Percentiles rank a stretch among this genome's conserved stretches.
phyloP scores from a whole-genome alignment of 2,888 invertebrate species.

The Apotomis capreana region DNA sequence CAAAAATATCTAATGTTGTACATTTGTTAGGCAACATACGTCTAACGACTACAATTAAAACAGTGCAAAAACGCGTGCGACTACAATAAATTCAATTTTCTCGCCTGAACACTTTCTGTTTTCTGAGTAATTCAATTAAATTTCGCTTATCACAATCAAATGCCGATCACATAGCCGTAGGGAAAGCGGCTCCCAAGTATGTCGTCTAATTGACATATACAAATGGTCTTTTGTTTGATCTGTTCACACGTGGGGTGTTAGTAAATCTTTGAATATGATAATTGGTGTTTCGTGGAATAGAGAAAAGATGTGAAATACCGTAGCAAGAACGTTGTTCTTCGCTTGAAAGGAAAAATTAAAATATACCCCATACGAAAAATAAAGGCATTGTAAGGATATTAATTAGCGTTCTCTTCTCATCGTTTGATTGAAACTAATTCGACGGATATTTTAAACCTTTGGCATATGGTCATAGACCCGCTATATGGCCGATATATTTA shows the following conservation, averaged over 20 bases:
- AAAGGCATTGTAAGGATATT: too few species aligned
- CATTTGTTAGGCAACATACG: not conserved
- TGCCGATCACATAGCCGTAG: constrained; percentile 48
- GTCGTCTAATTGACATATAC: constrained; percentile 67
- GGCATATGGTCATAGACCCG: too few species aligned
- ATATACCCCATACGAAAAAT: not conserved
- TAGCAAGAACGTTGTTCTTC: not conserved
- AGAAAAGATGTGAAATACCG: constrained; percentile 7
- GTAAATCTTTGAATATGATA: constrained; percentile 38
- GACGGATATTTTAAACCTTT: too few species aligned
- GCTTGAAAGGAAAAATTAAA: not conserved
- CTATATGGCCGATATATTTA: too few species aligned
- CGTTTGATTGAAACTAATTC: too few species aligned
- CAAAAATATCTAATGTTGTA: too few species aligned
- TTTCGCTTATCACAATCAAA: constrained; percentile 40
- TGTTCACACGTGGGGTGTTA: constrained; percentile 47
- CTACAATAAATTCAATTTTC: constrained; percentile 6
- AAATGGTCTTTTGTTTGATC: constrained; percentile 68
- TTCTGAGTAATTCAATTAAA: constrained; percentile 38
- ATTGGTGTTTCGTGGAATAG: constrained; percentile 31
- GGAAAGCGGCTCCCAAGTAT: constrained; percentile 55
- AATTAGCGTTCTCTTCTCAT: too few species aligned
- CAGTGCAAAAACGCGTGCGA: not conserved
- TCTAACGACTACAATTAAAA: not conserved
- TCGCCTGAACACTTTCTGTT: constrained; percentile 28